A percentile compares a stretch with the other conserved stretches of the same genome.
These are phyloP conservation scores for Tenthredo amoena DNA, from an alignment of 2,888 invertebrate genomes.

Conservation along the genomic window DNA sequence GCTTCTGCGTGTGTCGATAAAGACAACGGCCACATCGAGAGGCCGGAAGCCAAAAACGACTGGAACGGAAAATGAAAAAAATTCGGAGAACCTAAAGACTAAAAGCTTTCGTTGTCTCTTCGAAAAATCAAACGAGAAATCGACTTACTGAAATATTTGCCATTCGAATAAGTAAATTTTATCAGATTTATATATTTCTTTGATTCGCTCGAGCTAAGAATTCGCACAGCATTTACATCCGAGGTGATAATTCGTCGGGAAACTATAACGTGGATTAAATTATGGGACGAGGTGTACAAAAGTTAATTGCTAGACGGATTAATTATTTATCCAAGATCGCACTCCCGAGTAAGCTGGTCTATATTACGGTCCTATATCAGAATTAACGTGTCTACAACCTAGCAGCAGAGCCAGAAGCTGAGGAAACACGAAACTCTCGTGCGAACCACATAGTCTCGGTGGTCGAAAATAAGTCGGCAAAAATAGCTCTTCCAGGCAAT, in stretches of 20 bases:
- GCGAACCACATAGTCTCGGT: conserved; percentile 56
- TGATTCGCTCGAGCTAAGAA: background rate
- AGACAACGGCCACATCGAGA: conserved; percentile 50
- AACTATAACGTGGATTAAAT: background rate
- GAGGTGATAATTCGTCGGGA: background rate
- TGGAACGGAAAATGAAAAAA: background rate
- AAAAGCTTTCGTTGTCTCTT: conserved; percentile 60
- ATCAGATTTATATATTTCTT: background rate
- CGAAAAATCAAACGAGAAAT: conserved; percentile 66
- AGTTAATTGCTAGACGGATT: conserved; percentile 45
- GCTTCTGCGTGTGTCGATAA: conserved; percentile 50
- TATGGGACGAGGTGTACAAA: background rate
- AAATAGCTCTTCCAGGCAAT: conserved; percentile 61
- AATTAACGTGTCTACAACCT: conserved; percentile 40
- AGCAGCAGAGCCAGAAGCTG: conserved; percentile 5
- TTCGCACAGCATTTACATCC: background rate
- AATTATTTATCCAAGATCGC: conserved; percentile 57
- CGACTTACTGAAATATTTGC: conserved; percentile 65
- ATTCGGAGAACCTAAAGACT: conserved; percentile 52
- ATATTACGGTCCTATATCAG: conserved; percentile 50
- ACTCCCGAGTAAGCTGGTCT: conserved; percentile 30
- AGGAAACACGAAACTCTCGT: conserved; percentile 35
- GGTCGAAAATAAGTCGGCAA: conserved; percentile 62
- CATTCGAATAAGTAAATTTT: conserved; percentile 63
- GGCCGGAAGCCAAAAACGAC: conserved; percentile 35